Conservation (phyloP, 2,888 invertebrate species). For the Phortica okadai region DNA sequence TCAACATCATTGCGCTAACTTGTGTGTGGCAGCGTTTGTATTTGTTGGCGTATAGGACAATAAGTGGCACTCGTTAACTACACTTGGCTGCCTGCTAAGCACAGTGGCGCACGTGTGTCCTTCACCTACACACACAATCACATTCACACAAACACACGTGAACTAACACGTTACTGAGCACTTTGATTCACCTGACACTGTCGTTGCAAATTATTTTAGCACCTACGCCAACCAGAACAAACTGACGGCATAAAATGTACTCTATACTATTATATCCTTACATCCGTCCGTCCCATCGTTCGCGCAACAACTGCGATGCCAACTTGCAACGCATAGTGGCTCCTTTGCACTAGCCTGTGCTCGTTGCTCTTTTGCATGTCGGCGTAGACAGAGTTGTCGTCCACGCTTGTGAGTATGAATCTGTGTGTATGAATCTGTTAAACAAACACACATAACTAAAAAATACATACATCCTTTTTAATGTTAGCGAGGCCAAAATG, state of each 20-base stretch:
- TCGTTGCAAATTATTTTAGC: slow-evolving; percentile 3
- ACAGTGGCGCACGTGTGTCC: slow-evolving; percentile 28
- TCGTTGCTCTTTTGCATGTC: slow-evolving; percentile 18
- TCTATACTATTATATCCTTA: background rate
- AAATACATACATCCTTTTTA: slow-evolving; percentile 36
- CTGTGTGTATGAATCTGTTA: slow-evolving; percentile 1
- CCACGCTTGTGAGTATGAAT: background rate
- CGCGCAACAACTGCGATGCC: background rate
- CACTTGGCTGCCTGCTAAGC: slow-evolving; percentile 39
- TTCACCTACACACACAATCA: slow-evolving; percentile 25
- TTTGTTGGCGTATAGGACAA: slow-evolving; percentile 15
- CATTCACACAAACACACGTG: slow-evolving; percentile 44
- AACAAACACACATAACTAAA: background rate
- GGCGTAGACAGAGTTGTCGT: background rate
- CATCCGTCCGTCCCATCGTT: background rate
- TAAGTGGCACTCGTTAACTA: slow-evolving; percentile 39
- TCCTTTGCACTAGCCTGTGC: slow-evolving; percentile 6
- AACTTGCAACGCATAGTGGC: slow-evolving; percentile 18
- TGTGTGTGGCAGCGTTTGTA: slow-evolving; percentile 7
- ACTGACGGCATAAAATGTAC: background rate
- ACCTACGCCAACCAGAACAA: background rate
- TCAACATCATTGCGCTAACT: background rate
- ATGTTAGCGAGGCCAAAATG: slow-evolving; percentile 39
- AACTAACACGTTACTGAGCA: background rate
- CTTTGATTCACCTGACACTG: background rate